phyloP scores from a whole-genome alignment of 2,888 invertebrate genomes.

The Drosophila formosana region DNA sequence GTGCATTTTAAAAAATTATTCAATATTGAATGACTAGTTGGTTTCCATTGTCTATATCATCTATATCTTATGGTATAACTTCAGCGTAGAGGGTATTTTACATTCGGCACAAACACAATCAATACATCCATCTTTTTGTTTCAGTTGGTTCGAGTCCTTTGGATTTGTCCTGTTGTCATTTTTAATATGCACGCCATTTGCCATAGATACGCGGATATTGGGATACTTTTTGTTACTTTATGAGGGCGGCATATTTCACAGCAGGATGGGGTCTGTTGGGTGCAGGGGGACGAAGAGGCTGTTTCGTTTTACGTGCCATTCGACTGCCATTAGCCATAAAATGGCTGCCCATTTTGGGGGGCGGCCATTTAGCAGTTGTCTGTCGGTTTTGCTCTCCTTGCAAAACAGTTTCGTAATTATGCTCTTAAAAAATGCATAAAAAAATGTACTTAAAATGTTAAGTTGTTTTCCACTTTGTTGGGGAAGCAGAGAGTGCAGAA shows the following conservation, averaged over 20 bases:
- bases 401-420: constrained; percentile 60
- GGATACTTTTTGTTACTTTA: constrained; percentile 60
- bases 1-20: neutral
- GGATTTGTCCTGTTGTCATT: constrained; percentile 52
- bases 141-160: constrained; percentile 4
- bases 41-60: neutral
- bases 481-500: neutral
- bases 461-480: constrained; percentile 26
- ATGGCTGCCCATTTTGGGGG: constrained; percentile 40
- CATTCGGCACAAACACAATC: neutral
- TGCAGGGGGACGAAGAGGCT: neutral
- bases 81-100: neutral
- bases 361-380: constrained; percentile 31
- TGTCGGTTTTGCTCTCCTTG: constrained; percentile 11
- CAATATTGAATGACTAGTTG: neutral
- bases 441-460: constrained; percentile 47
- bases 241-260: constrained; percentile 38
- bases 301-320: constrained; percentile 41
- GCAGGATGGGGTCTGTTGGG: neutral
- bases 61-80: neutral
- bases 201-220: constrained; percentile 51
- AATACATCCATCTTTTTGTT: neutral
- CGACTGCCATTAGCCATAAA: constrained; percentile 66
- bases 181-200: constrained; percentile 68
- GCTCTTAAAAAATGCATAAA: constrained; percentile 58